Percentiles rank a stretch among this genome's conserved stretches.
Conservation (phyloP, 2,113 vertebrate genomes). For the Ictalurus punctatus region DNA sequence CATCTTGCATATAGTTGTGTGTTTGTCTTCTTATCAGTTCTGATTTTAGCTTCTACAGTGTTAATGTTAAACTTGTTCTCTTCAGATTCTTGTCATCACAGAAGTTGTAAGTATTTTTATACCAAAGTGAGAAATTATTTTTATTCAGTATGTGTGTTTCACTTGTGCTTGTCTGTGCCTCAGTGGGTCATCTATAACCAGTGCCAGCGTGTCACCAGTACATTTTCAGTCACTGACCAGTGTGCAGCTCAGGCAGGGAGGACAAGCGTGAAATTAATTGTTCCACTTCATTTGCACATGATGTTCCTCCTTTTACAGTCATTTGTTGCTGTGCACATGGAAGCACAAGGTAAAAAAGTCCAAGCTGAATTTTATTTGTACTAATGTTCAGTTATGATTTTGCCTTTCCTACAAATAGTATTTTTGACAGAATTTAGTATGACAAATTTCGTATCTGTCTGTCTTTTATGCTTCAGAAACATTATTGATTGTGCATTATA, state of each 20-base stretch:
- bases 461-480: neutral
- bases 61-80: neutral
- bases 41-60: neutral
- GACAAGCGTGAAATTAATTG: conserved; percentile 99
- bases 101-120: neutral
- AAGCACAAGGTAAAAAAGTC: conserved; percentile 28
- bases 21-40: neutral
- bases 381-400: neutral
- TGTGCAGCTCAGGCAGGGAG: conserved; percentile 84
- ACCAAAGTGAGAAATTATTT: neutral
- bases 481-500: neutral
- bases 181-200: conserved; percentile 29
- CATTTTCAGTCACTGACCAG: conserved; percentile 86
- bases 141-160: neutral
- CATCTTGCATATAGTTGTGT: neutral
- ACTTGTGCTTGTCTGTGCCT: neutral
- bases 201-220: conserved; percentile 76
- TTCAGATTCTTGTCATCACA: neutral
- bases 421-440: neutral
- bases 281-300: conserved; percentile 92
- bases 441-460: neutral
- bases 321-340: conserved; percentile 78
- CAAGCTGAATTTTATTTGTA: neutral
- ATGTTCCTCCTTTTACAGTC: conserved; percentile 86
- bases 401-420: neutral